Evolutionary conservation across 2,797 vertebrate species (phyloP).

Genomic region (Dicrostonyx torquatus): DNA sequence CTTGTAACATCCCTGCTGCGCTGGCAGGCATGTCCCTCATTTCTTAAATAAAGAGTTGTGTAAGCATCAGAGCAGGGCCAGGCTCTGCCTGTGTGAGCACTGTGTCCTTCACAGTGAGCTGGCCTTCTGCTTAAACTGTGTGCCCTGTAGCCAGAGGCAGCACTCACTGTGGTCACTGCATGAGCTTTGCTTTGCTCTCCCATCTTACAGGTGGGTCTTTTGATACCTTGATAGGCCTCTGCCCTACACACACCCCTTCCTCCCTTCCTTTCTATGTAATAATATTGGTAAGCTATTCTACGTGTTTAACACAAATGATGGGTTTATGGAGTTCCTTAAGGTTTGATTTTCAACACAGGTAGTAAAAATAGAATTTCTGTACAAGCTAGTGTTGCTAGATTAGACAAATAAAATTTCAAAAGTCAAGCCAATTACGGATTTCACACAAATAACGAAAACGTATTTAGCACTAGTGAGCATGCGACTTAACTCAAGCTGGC

Average conservation of each 20-base stretch:
- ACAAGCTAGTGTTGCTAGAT: not conserved
- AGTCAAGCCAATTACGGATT: not conserved
- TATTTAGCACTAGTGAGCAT: not conserved
- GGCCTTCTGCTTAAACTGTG: not conserved
- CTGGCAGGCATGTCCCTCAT: constrained; percentile 32
- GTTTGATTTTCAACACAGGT: not conserved
- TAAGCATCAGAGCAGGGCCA: not conserved
- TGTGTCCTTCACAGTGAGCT: not conserved
- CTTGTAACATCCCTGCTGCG: not conserved
- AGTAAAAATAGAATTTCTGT: not conserved
- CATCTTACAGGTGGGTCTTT: not conserved
- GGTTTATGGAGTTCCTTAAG: not conserved
- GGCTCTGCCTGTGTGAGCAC: not conserved
- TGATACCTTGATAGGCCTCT: not conserved
- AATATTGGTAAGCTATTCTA: not conserved
- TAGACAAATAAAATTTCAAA: not conserved
- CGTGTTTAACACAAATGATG: not conserved
- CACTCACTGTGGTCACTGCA: not conserved
- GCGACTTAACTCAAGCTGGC: not conserved
- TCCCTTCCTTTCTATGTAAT: not conserved
- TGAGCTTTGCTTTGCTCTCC: not conserved
- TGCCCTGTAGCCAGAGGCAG: not conserved
- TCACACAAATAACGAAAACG: not conserved
- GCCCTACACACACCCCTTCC: not conserved
- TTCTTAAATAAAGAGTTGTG: constrained; percentile 43